Evolutionary conservation across 2,888 invertebrate genomes (phyloP), one percentile per base, ranked within the genome.

Genomic region (Caenorhabditis parvicauda): DNA sequence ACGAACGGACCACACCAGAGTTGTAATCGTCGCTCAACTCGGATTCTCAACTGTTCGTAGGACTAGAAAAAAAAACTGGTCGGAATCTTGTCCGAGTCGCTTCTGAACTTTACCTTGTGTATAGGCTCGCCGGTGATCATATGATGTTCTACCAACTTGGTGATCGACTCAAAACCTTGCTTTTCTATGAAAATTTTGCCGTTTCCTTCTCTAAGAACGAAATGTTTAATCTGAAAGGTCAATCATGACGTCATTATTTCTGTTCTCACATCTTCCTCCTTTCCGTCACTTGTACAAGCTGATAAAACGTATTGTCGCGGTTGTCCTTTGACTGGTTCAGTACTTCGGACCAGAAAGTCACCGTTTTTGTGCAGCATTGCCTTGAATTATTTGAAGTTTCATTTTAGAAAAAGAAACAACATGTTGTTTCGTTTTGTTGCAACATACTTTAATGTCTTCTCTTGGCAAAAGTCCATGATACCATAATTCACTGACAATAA

Each of bases 381-480:
- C 66, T 59, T n/a, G 3, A 52, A 51, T 25, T 14, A 9, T 24
- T 6, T 24, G 28, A 22, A 9, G 7, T 24, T 29, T 52, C 2
- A 2, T 21, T 6, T 17, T 4, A 17, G 24, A 7, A 24, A 28
- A 7, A 29, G 28, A 44, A 25, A 25, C 39, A 7, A 5, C 21
- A 19, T 24, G 17, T 21, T 43, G 17, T 24, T 21, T 7, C 7
- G 4, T 22, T 12, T 4, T 4, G 17, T 32, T 37, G 19, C 22
- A 24, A 38, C 48, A 35, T 14, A 53, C 50, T 17, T 55, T 54
- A 38, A 72, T 72, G 29, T 73, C 74, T 35, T 72, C 72, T 17
- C 74, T 60, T 1, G 70, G 72, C 45, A 74, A 47, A 7, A 71
- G 52, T 12, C 74, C 74, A 46, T 73, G 73, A 46, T 67, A 72